Conservation (phyloP, 2,113 vertebrate species). For the Uropsilus gracilis region DNA sequence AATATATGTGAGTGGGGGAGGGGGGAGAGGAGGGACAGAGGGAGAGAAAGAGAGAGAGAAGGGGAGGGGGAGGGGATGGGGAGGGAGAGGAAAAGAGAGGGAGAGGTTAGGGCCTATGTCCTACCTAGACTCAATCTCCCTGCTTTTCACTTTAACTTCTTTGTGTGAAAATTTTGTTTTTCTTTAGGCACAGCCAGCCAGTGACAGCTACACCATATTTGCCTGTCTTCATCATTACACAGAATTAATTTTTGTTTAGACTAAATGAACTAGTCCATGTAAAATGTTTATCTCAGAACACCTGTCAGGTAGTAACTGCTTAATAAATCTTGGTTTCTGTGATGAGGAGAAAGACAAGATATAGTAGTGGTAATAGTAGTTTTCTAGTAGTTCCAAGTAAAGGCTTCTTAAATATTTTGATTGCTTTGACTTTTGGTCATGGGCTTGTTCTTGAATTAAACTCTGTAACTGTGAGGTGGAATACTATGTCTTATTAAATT, state of each 20-base stretch:
- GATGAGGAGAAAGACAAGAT: background rate
- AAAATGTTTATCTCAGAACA: background rate
- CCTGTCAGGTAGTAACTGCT: background rate
- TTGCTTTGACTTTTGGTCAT: background rate
- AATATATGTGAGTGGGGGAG: too few relatives aligned
- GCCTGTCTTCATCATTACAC: background rate
- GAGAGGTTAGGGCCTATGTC: too few relatives aligned
- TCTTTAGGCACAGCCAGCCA: background rate
- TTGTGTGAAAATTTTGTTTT: background rate
- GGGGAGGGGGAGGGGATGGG: too few relatives aligned
- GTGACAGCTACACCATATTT: background rate
- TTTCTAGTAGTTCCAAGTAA: slow-evolving; percentile 18
- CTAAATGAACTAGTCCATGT: background rate
- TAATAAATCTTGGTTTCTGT: slow-evolving; percentile 20
- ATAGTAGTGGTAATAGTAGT: background rate
- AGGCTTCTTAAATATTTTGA: background rate
- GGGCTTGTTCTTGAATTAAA: background rate
- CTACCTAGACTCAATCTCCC: background rate
- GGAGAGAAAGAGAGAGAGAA: too few relatives aligned
- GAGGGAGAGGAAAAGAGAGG: too few relatives aligned
- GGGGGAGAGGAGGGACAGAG: too few relatives aligned
- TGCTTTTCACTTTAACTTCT: background rate
- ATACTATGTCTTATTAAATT: background rate
- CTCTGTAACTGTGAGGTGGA: background rate
- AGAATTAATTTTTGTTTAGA: background rate